Percentiles rank a stretch among this genome's conserved stretches.
Conservation (phyloP, 2,113 vertebrate species). For the Brachyistius frenatus region DNA sequence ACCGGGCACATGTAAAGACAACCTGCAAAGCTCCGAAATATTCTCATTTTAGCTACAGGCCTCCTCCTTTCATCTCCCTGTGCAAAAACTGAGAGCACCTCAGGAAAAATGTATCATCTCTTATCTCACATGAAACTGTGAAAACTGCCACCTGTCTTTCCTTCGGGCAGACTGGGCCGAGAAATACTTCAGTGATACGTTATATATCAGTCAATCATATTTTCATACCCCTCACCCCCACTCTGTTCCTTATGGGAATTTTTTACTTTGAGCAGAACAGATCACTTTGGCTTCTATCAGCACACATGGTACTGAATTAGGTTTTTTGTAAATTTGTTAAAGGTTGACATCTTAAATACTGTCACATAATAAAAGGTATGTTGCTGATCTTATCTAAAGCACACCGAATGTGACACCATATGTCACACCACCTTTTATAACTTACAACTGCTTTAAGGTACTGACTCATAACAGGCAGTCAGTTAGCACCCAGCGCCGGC, state of each 20-base stretch:
- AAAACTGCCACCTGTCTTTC: conserved; percentile 65
- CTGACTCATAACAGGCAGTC: conserved; percentile 14
- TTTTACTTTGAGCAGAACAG: not conserved
- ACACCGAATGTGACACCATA: not conserved
- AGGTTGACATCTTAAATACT: not conserved
- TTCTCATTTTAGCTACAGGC: not conserved
- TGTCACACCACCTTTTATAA: conserved; percentile 17
- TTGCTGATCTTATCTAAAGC: conserved; percentile 1
- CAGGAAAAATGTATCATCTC: conserved; percentile 27
- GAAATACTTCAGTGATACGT: conserved; percentile 10
- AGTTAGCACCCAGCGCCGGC: not conserved
- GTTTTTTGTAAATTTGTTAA: not conserved
- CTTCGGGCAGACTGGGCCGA: conserved; percentile 27
- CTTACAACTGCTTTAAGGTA: not conserved
- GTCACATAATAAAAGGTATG: not conserved
- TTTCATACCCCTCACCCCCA: not conserved
- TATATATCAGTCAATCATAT: conserved; percentile 29
- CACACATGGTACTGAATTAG: too few species aligned
- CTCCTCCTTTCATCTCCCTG: not conserved
- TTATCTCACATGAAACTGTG: conserved; percentile 45
- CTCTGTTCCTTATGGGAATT: not conserved
- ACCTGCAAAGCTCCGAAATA: not conserved
- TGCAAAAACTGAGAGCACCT: conserved; percentile 12
- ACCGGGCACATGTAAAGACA: conserved; percentile 9
- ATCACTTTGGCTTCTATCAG: too few species aligned